Evolutionary conservation across 2,888 invertebrate species (phyloP), one percentile per base, ranked within the genome.

Genomic region (Azorinus chamasolen): DNA sequence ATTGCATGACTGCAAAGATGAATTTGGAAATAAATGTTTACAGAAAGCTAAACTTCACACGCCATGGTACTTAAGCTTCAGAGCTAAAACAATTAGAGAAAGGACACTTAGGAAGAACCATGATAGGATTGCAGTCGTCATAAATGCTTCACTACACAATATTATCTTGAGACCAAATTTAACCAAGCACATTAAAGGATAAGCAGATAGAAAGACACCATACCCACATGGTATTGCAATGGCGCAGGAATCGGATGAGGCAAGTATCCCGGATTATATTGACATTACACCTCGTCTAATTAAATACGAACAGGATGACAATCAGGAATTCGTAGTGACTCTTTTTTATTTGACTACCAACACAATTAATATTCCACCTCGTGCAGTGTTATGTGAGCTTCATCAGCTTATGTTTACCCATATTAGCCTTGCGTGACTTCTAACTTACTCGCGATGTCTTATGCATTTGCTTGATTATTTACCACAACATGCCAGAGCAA

Each of bases 31-130:
- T 39, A 32, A 54, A 41, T 81, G 48, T 59, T 32, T 81, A 41
- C 74, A 81, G 39, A 50, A 14, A 20, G 74, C 74, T 5, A 43
- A 54, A 0, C 18, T 74, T 20, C 43, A 61, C 24, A 73, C 70
- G 6, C 62, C 69, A 32, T 76, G 73, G 72, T 80, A 65, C 54
- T 43, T 80, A 16, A 25, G 57, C 12, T 72, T 62, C 20, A 32
- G 72, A 18, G 18, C 53, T 10, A 22, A 59, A 2, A 24, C 10
- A 4, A 39, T 57, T 2, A 25, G 70, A 51, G 70, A 63, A 5
- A 63, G 25, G 37, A 43, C 43, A 24, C 32, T 70, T 10, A 24
- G 6, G 37, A 55, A 43, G 20, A 70, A 70, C 27, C 41, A 57
- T n/a, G 32, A 51, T 39, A 25, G 57, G 18, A 14, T 70, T 2